Evolutionary conservation across 2,113 vertebrate species (phyloP), one percentile per base, ranked within the genome.

Genomic region (Crypturellus undulatus): DNA sequence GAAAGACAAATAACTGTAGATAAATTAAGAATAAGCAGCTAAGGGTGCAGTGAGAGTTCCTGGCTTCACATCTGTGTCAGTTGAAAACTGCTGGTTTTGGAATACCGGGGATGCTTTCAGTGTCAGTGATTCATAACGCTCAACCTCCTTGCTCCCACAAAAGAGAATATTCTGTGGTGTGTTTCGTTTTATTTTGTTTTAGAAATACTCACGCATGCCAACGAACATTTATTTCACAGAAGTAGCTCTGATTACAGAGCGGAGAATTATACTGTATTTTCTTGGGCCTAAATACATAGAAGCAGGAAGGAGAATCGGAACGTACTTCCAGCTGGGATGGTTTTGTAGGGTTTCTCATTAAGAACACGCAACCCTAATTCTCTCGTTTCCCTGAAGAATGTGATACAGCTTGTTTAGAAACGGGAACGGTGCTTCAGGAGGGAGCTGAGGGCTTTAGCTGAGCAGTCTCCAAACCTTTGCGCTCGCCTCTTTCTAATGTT

Each of bases 191-290:
- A 32, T 51, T 86, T 67, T 45, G 60, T 75, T 82, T 70, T 25
- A 73, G 34, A 56, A 45, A 36, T 13, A 14, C 4, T 40, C 6
- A 0, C 0, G 32, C 36, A 20, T 12, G 30, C 70, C 9, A 6
- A 47, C 21, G 25, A 25, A 51, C 58, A 38, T 17, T 8, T 22
- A 10, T 22, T 79, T 40, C 14, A 4, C 1, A 0, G 1, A 21
- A 3, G 6, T 36, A 16, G 56, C n/a, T 47, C 40, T 22, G 24
- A 14, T 34, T 26, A 13, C 70, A 5, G 15, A 14, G 51, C 24
- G 40, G 8, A 68, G 3, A 52, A 45, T 20, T 10, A 10, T 7
- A 4, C 2, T 49, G 12, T 15, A 3, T 78, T 43, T 73, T 42
- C 30, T 34, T 1, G 9, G 49, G 47, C 30, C 45, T 63, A 30